phyloP scores from a whole-genome alignment of 2,797 vertebrate species.

The Arctocebus calabarensis region DNA sequence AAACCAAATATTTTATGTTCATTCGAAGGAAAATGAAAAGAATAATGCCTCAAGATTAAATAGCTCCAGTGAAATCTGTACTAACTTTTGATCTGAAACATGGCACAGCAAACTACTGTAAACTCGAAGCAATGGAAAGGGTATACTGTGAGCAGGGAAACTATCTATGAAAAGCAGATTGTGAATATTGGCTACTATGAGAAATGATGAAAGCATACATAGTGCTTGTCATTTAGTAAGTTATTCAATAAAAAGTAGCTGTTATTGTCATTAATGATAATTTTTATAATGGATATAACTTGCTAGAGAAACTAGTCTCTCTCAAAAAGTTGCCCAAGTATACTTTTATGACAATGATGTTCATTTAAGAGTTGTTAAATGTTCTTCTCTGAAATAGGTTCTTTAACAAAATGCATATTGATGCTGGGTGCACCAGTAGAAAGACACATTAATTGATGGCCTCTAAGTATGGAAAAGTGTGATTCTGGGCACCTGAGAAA shows the following conservation, averaged over 20 bases:
- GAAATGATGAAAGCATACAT: background rate
- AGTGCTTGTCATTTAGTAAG: background rate
- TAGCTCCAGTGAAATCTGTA: background rate
- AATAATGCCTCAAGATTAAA: background rate
- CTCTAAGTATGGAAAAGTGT: constrained; percentile 45
- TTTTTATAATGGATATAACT: constrained; percentile 43
- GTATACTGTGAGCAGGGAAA: background rate
- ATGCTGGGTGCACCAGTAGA: background rate
- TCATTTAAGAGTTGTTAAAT: constrained; percentile 46
- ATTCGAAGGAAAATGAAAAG: background rate
- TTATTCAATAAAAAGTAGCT: background rate
- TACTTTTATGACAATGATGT: constrained; percentile 52
- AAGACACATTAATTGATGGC: constrained; percentile 55
- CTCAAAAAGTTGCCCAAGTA: constrained; percentile 10
- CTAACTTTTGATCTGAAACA: constrained; percentile 38
- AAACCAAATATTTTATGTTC: background rate
- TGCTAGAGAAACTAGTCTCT: constrained; percentile 23
- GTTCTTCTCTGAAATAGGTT: constrained; percentile 21
- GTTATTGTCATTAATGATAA: background rate
- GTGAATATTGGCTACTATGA: background rate
- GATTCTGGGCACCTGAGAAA: constrained; percentile 53
- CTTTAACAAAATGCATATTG: constrained; percentile 44
- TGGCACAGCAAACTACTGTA: background rate
- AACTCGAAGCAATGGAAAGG: background rate
- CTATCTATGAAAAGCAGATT: background rate